These are phyloP conservation scores for Cheilosia urbana DNA, from an alignment of 2,888 invertebrate species.

Conservation along the genomic window DNA sequence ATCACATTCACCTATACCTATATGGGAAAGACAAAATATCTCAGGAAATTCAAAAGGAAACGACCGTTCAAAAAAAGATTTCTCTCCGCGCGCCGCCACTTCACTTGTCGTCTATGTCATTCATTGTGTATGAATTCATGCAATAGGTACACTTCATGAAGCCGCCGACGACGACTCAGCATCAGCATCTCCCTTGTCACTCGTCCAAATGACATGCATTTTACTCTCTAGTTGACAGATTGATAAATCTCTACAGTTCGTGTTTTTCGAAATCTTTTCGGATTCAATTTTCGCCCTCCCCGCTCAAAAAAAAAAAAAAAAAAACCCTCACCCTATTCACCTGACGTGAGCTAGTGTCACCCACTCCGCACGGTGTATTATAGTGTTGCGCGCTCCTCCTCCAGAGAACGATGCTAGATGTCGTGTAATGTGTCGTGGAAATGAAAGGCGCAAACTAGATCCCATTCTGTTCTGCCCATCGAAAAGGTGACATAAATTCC, in stretches of 20 bases:
- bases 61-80: slow-evolving; percentile 46
- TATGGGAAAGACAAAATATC: slow-evolving; percentile 2
- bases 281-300: slow-evolving; percentile 42
- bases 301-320: not conserved
- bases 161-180: not conserved
- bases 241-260: slow-evolving; percentile 74
- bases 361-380: slow-evolving; percentile 17
- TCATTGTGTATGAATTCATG: slow-evolving; percentile 46
- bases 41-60: slow-evolving; percentile 16
- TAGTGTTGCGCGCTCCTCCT: not conserved
- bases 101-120: slow-evolving; percentile 53
- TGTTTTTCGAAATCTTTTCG: slow-evolving; percentile 69
- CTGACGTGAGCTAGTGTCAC: slow-evolving; percentile 49
- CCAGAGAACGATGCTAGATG: slow-evolving; percentile 43
- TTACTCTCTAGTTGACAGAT: slow-evolving; percentile 75
- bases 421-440: slow-evolving; percentile 46
- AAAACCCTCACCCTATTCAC: slow-evolving; percentile 33
- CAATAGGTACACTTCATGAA: slow-evolving; percentile 36
- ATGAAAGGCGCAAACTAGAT: slow-evolving; percentile 52
- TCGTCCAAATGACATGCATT: slow-evolving; percentile 72
- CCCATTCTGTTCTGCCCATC: slow-evolving; percentile 9
- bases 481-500: slow-evolving; percentile 58
- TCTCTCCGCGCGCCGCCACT: slow-evolving; percentile 37
- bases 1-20: slow-evolving; percentile 37
- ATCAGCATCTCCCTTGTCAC: slow-evolving; percentile 59